Evolutionary conservation across 2,888 invertebrate genomes (phyloP).

Genomic region (Lepidocyrtoides sp.): DNA sequence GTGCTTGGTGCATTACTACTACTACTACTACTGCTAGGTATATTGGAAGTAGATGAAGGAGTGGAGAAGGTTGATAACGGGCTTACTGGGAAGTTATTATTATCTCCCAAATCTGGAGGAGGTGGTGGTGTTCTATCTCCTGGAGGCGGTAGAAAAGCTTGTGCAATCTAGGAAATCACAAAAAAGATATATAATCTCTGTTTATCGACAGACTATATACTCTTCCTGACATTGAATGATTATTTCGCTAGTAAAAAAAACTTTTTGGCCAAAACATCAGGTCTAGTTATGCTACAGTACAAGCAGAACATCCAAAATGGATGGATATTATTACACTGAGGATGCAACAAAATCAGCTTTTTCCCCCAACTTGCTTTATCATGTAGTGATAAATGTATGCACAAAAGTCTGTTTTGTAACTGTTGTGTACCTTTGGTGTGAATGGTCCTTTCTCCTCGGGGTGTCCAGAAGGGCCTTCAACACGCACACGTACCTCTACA

Average conservation of each 20-base stretch:
- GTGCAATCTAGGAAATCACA: constrained; percentile 61
- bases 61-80: constrained; percentile 84
- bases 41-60: constrained; percentile 85
- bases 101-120: constrained; percentile 73
- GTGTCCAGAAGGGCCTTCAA: constrained; percentile 17
- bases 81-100: constrained; percentile 60
- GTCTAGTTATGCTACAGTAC: no score
- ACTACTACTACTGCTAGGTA: constrained; percentile 57
- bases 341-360: no score
- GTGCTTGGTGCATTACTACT: background rate
- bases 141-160: constrained; percentile 77
- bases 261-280: no score
- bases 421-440: constrained; percentile 56
- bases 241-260: no score
- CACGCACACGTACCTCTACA: constrained; percentile 58
- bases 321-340: no score
- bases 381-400: no score
- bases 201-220: background rate
- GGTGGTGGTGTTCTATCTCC: constrained; percentile 83
- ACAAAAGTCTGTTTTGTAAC: no score
- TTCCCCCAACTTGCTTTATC: no score
- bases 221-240: background rate
- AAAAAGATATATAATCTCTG: background rate
- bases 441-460: constrained; percentile 20
- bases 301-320: no score